phyloP scores from a whole-genome alignment of 2,113 vertebrate genomes.

The Corvus moneduloides region DNA sequence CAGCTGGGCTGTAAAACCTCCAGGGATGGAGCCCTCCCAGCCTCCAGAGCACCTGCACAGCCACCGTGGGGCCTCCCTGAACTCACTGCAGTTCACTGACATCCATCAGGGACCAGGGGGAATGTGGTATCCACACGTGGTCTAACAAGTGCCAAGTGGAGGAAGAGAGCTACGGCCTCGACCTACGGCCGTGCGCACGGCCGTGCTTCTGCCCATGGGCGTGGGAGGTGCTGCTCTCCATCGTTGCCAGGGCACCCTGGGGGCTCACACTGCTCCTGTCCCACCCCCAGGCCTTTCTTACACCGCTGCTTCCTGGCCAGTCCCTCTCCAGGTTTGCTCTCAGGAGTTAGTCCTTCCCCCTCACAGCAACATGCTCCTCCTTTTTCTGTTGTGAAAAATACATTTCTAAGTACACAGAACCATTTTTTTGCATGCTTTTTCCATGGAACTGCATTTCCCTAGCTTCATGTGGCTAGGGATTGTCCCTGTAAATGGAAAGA shows the following conservation, averaged over 20 bases:
- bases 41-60: neutral
- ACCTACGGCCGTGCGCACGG: accelerated
- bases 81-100: accelerated
- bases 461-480: neutral
- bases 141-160: neutral
- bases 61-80: neutral
- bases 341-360: neutral
- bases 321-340: neutral
- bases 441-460: neutral
- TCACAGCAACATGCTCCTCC: neutral
- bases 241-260: neutral
- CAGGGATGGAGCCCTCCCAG: neutral
- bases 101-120: neutral
- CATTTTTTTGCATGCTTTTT: neutral
- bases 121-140: accelerated
- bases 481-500: neutral
- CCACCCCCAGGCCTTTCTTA: neutral
- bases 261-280: neutral
- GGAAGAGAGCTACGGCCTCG: accelerated
- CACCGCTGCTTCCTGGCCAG: neutral
- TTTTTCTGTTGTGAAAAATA: neutral
- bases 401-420: neutral
- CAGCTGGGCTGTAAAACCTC: neutral
- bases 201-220: neutral
- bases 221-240: neutral